Evolutionary conservation across 2,113 vertebrate genomes (phyloP).

Genomic region (Xyrauchen texanus): DNA sequence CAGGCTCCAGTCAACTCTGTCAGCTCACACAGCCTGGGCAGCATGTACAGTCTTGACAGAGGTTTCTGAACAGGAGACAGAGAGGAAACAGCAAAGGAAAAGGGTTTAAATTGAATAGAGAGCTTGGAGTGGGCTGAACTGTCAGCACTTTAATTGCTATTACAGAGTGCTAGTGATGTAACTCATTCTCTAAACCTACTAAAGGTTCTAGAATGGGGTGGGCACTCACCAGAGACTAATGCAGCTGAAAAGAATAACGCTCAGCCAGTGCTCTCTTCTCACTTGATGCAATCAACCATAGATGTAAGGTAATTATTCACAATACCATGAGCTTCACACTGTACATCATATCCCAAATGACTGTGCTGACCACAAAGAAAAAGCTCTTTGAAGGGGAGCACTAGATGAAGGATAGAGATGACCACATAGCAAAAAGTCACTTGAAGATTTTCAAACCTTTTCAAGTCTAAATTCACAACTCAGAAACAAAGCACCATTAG

Average conservation of each 20-base stretch:
- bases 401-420: no score
- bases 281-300: not conserved
- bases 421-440: no score
- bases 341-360: conserved; percentile 6
- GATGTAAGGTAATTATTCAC: conserved; percentile 11
- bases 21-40: not conserved
- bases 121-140: conserved; percentile 19
- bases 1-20: not conserved
- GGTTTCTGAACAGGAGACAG: not conserved
- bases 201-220: not conserved
- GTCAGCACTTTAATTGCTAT: conserved; percentile 45
- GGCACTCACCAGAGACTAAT: conserved; percentile 32
- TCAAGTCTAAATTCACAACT: not conserved
- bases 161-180: conserved; percentile 23
- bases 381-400: not conserved
- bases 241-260: not conserved
- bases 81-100: conserved; percentile 1
- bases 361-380: not conserved
- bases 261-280: not conserved
- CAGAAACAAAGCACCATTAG: no score
- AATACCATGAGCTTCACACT: not conserved
- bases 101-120: conserved; percentile 35
- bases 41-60: not conserved
- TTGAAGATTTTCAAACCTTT: conserved; percentile 35
- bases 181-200: conserved; percentile 21